A percentile compares a stretch with the other conserved stretches of the same genome.
Evolutionary conservation across 2,113 vertebrate species (phyloP).

Genomic region (Herpetotheres cachinnans): DNA sequence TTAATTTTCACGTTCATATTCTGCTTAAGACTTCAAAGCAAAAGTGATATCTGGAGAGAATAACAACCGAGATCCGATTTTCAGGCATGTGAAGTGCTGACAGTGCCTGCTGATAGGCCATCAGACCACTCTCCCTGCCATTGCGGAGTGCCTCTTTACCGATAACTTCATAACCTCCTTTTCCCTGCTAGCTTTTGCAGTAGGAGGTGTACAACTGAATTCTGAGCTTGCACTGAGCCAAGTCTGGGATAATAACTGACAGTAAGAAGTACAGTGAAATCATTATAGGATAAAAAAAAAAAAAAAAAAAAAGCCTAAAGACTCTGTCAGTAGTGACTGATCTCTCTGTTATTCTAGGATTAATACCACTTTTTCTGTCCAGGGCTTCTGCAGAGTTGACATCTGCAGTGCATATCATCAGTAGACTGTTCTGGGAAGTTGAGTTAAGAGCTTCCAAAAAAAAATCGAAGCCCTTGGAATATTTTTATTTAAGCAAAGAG

Average conservation of each 20-base stretch:
- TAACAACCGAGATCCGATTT: not conserved
- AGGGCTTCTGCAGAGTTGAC: not conserved
- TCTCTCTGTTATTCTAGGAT: not conserved
- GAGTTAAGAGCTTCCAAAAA: not conserved
- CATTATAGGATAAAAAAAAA: not conserved
- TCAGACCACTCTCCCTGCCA: rapidly evolving
- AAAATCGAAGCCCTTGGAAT: not conserved
- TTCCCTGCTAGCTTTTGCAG: not conserved
- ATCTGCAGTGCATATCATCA: not conserved
- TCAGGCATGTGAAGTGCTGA: not conserved
- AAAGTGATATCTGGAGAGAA: not conserved
- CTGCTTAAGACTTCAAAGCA: conserved; percentile 7
- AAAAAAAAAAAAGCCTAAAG: not conserved
- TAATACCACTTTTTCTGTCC: not conserved
- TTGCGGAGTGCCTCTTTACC: not conserved
- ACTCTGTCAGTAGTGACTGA: not conserved
- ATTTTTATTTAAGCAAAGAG: not conserved
- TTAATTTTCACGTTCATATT: conserved; percentile 5
- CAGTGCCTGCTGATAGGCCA: not conserved
- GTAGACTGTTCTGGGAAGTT: not conserved
- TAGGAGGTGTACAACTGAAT: not conserved
- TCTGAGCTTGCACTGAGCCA: not conserved
- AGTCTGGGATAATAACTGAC: not conserved
- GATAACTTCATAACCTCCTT: not conserved
- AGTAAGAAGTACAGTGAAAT: not conserved